These are phyloP conservation scores for Mellivora capensis DNA, from an alignment of 2,113 vertebrate species.

Conservation along the genomic window DNA sequence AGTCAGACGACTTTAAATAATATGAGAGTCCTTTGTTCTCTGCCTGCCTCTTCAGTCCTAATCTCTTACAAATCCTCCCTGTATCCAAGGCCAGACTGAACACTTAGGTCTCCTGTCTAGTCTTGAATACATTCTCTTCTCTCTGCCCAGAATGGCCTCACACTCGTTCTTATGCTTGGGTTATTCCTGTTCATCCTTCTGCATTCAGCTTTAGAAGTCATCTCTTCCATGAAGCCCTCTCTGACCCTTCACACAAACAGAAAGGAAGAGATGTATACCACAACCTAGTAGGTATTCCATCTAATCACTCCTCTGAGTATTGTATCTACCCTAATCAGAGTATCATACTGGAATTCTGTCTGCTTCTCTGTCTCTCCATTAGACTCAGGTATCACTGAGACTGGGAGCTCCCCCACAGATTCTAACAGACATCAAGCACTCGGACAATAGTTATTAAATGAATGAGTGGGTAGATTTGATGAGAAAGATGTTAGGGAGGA, in stretches of 20 bases:
- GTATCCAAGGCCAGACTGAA: neutral
- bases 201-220: neutral
- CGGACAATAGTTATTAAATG: neutral
- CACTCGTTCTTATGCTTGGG: neutral
- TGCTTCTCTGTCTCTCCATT: neutral
- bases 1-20: neutral
- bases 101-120: neutral
- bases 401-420: neutral
- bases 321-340: neutral
- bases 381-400: neutral
- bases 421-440: neutral
- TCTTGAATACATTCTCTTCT: neutral
- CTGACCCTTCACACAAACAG: neutral
- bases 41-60: neutral
- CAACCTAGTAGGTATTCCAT: neutral
- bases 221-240: neutral
- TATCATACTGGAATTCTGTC: neutral
- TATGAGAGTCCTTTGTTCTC: neutral
- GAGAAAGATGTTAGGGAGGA: neutral
- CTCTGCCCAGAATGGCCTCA: neutral
- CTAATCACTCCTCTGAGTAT: neutral
- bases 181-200: neutral
- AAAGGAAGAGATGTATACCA: neutral
- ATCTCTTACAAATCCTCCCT: neutral
- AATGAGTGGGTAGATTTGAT: neutral